Base-by-base conservation (phyloP, 2,113 vertebrate species). In the Carassius auratus region DNA sequence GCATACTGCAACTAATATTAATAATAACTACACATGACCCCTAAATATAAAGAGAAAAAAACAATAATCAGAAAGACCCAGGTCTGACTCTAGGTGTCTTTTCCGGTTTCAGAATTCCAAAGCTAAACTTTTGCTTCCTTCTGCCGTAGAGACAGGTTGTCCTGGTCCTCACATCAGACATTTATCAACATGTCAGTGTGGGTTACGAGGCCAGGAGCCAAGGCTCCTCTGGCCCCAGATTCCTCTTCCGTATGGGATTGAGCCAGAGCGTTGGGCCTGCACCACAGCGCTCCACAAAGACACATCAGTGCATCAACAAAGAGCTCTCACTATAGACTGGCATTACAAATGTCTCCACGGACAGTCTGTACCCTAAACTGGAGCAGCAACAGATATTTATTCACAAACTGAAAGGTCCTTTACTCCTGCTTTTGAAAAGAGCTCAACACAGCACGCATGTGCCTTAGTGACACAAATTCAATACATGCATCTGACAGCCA, bases 141-240 rank as follows among this genome's bases (percentile, higher is more conserved):
- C 90, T 89, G 91, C 91, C 89, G 86, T 88, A 87, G 90, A 90
- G 90, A 90, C 89, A 88, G 86, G 89, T 87, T 88, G 90, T 91
- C 89, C 91, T 86, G 88, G 89, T 90, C 88, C 33, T 86, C 86
- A 91, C 91, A 91, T 90, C 91, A 91, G 88, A 88, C 91, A 93
- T 93, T 91, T 90, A 93, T 95, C 93, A 94, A 91, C 88, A 90
- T 94, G 92, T 93, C 93, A 92, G 87, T 88, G 86, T 89, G 90
- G 91, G 92, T 92, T 94, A 91, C 91, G 90, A 90, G 82, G 55
- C 76, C 86, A 61, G 84, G 89, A 85, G 93, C 91, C 91, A 90
- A 76, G 90, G 88, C 88, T 87, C 90, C 90, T 90, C 89, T 84
- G 90, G 89, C 86, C 83, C 86, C 88, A 74, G 66, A 69, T 69